These are phyloP conservation scores for Onchidella celtica DNA, from an alignment of 2,888 invertebrate species.

Conservation along the genomic window DNA sequence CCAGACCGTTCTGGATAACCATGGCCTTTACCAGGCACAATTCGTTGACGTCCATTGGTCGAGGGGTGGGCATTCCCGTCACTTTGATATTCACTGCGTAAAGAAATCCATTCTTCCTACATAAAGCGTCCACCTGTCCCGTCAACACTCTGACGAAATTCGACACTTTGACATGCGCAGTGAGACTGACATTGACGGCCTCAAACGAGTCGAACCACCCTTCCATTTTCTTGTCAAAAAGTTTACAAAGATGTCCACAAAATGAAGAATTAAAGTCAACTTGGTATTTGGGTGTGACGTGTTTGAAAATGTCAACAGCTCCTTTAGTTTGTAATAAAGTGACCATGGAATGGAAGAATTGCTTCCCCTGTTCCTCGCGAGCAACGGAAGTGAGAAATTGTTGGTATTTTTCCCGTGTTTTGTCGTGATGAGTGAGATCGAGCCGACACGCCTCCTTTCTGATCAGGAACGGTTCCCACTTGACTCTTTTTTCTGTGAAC, in stretches of 20 bases:
- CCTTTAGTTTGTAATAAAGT: constrained; percentile 63
- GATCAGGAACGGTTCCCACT: constrained; percentile 67
- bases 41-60: constrained; percentile 70
- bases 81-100: constrained; percentile 67
- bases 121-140: constrained; percentile 66
- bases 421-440: constrained; percentile 68
- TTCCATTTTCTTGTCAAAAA: constrained; percentile 69
- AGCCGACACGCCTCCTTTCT: constrained; percentile 70
- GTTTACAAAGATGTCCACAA: constrained; percentile 64
- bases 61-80: constrained; percentile 67
- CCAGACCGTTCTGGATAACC: constrained; percentile 69
- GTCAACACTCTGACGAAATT: constrained; percentile 68
- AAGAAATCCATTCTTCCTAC: constrained; percentile 60
- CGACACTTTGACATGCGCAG: constrained; percentile 72
- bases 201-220: constrained; percentile 70
- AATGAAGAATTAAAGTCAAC: constrained; percentile 52
- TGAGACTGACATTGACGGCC: constrained; percentile 67
- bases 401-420: constrained; percentile 61
- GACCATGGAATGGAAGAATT: constrained; percentile 65
- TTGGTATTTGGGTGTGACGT: constrained; percentile 45
- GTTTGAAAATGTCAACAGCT: constrained; percentile 64
- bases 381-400: constrained; percentile 63
- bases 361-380: constrained; percentile 66
- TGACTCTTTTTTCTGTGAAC: constrained; percentile 54
- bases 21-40: constrained; percentile 70